A percentile compares a stretch with the other conserved stretches of the same genome.
Evolutionary conservation across 2,113 vertebrate species (phyloP).

Genomic region (Odobenus rosmarus): DNA sequence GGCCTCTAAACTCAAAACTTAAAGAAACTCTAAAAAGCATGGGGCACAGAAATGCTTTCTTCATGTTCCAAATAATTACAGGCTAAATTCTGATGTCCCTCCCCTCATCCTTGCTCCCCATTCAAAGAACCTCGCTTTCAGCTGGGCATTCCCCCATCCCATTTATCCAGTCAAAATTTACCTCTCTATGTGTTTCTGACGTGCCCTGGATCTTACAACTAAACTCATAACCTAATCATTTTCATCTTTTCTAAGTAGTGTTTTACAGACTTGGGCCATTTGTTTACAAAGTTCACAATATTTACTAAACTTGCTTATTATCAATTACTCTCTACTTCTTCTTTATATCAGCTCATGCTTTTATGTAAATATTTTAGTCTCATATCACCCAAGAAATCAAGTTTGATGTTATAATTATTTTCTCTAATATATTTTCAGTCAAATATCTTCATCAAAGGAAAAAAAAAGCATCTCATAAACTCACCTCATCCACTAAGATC

Average conservation of each 20-base stretch:
- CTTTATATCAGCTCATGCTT: background rate
- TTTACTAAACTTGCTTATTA: background rate
- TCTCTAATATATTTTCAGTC: slow-evolving; percentile 8
- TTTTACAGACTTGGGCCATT: background rate
- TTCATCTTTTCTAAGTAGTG: background rate
- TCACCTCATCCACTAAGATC: background rate
- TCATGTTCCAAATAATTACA: background rate
- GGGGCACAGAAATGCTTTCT: background rate
- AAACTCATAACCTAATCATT: background rate
- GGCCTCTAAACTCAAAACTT: background rate
- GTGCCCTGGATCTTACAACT: background rate
- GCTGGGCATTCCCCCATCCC: background rate
- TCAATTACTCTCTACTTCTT: background rate
- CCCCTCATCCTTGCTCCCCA: background rate
- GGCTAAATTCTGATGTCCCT: background rate
- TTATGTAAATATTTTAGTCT: slow-evolving; percentile 6
- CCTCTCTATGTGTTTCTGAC: background rate
- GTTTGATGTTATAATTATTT: background rate
- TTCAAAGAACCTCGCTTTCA: background rate
- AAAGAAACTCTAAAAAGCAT: background rate
- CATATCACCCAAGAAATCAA: background rate
- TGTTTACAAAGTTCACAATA: background rate
- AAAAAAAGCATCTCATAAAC: background rate
- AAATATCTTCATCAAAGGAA: background rate
- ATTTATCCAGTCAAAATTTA: background rate